A percentile compares a stretch with the other conserved stretches of the same genome.
Conservation (phyloP, 2,113 vertebrate species). For the Perca flavescens region DNA sequence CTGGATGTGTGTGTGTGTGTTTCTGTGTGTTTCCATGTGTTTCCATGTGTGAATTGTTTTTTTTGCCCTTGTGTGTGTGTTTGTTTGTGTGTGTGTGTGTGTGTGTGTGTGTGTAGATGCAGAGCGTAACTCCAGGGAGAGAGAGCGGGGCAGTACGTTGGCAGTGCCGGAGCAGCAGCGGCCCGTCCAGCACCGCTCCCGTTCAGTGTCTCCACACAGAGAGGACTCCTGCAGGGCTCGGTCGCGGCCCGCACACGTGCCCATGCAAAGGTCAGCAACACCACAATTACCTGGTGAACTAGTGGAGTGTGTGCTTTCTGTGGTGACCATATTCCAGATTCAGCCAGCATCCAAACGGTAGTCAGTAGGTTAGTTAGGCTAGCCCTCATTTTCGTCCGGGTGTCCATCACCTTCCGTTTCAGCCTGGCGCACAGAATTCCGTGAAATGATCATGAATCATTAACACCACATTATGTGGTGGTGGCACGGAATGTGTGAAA, state of each 20-base stretch:
- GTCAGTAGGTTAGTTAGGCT: background rate
- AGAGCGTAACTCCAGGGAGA: constrained; percentile 93
- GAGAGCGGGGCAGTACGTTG: constrained; percentile 90
- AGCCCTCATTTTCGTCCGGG: no score
- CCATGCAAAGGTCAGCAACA: constrained; percentile 94
- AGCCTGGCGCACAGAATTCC: no score
- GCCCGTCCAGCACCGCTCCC: constrained; percentile 92
- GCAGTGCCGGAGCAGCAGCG: constrained; percentile 95
- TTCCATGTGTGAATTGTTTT: constrained; percentile 22
- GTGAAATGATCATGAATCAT: no score
- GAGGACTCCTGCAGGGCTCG: constrained; percentile 95
- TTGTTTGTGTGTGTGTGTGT: constrained; percentile 17
- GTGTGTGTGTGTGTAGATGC: constrained; percentile 76
- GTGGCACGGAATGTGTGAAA: no score
- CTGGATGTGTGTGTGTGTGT: constrained; percentile 34
- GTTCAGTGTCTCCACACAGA: constrained; percentile 96
- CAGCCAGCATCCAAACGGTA: background rate
- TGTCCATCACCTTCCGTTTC: no score
- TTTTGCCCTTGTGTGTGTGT: constrained; percentile 15
- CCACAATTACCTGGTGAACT: background rate
- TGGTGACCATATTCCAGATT: background rate
- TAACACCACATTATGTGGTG: no score
- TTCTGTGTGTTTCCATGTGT: constrained; percentile 33
- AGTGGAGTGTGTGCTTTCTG: background rate
- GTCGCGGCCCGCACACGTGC: constrained; percentile 94